Percentiles rank a stretch among this genome's conserved stretches.
phyloP scores from a whole-genome alignment of 2,113 vertebrate species.

The Neodontobutis hainanensis region DNA sequence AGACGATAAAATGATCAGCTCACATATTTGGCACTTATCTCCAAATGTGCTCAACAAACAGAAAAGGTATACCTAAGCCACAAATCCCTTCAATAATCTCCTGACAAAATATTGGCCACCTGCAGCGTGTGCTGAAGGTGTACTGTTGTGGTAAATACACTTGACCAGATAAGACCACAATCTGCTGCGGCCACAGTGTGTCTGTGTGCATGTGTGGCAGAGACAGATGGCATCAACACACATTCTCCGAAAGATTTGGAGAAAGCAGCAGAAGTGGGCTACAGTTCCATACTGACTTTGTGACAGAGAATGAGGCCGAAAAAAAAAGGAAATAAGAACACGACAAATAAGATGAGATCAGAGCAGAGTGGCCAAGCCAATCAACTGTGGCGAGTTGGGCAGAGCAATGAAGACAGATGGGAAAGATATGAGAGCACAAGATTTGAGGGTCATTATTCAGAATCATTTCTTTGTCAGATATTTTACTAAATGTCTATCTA shows the following conservation, averaged over 20 bases:
- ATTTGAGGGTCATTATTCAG: conserved; percentile 44
- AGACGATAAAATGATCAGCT: conserved; percentile 25
- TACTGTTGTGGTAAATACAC: conserved; percentile 61
- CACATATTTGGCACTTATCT: conserved; percentile 32
- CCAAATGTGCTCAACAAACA: conserved; percentile 21
- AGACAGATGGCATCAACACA: conserved; percentile 43
- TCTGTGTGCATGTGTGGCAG: conserved; percentile 11
- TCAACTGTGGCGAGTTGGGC: conserved; percentile 35
- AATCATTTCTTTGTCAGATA: conserved; percentile 26
- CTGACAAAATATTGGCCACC: conserved; percentile 56
- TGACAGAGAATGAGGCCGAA: conserved; percentile 29
- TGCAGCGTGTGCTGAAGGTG: conserved; percentile 54
- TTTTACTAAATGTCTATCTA: conserved; percentile 31
- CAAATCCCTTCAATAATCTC: conserved; percentile 62
- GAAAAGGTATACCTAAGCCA: conserved; percentile 38
- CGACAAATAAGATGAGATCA: conserved; percentile 35
- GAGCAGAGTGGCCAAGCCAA: conserved; percentile 26
- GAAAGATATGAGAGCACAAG: conserved; percentile 38
- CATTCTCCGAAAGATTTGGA: conserved; percentile 40
- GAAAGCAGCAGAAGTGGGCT: conserved; percentile 23
- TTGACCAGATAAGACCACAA: conserved; percentile 66
- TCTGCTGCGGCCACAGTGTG: conserved; percentile 41
- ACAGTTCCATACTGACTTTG: conserved; percentile 30
- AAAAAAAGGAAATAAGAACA: conserved; percentile 11
- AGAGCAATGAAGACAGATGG: conserved; percentile 41